Evolutionary conservation across 2,113 vertebrate genomes (phyloP).

Genomic region (Eira barbara): DNA sequence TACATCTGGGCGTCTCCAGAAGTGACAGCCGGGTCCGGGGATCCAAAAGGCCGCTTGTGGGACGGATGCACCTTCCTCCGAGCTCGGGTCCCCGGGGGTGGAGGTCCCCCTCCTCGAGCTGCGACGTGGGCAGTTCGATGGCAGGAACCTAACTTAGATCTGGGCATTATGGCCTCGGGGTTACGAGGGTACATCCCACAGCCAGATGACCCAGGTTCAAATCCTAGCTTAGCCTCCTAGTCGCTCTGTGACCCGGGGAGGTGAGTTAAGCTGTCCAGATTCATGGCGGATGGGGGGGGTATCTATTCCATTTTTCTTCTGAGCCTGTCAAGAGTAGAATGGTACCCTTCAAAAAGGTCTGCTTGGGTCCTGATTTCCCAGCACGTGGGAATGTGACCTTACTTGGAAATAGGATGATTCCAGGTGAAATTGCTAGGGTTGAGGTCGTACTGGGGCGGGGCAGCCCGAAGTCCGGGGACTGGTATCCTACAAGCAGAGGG

Average conservation of each 20-base stretch:
- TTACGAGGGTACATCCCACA: neutral
- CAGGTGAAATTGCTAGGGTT: neutral
- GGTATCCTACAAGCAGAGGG: neutral
- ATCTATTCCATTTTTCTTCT: neutral
- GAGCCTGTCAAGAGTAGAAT: neutral
- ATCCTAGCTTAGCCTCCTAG: neutral
- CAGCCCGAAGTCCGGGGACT: neutral
- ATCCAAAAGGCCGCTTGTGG: neutral
- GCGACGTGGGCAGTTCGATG: accelerated
- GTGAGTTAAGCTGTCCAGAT: neutral
- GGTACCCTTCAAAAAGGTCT: neutral
- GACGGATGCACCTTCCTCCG: neutral
- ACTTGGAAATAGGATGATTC: neutral
- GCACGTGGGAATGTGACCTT: neutral
- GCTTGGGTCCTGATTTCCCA: neutral
- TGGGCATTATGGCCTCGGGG: neutral
- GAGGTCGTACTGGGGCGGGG: neutral
- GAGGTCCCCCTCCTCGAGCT: too few relatives aligned
- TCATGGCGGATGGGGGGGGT: neutral
- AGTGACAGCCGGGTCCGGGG: too few relatives aligned
- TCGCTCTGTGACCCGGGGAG: too few relatives aligned
- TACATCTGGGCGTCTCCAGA: neutral
- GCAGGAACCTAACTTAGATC: neutral
- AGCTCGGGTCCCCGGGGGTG: neutral
- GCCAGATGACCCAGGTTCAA: neutral